Evolutionary conservation across 2,797 vertebrate species (phyloP), one percentile per base, ranked within the genome.

Genomic region (Euthynnus affinis): DNA sequence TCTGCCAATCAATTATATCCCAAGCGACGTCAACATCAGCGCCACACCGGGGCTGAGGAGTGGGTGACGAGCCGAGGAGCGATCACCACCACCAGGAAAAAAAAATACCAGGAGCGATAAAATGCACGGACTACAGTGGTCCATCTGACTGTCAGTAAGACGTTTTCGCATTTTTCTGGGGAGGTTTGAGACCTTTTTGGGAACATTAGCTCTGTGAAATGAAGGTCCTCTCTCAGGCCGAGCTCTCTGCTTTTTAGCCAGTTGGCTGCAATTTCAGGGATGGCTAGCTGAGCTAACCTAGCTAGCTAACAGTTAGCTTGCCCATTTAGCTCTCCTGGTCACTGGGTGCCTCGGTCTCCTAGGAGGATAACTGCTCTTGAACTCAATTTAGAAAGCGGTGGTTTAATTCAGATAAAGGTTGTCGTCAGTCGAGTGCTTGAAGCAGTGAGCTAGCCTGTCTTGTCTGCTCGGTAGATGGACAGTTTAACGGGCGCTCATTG

Each of bases 11-110:
- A 90, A 7, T 12, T 10, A 23, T 66, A 82, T 87, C 74, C 81
- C 73, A 52, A 44, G 86, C 74, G 74, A 92, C 92, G 88, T 90
- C 90, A 93, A 83, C 81, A 80, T 51, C 80, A 86, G 66, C 90
- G 81, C 84, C 90, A 87, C 90, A 92, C 90, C 83, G 92, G 93
- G 89, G 89, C 81, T 89, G 87, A 88, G 88, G 89, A 93, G 92
- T 88, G 89, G 91, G 91, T 88, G 94, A 94, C 91, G 93, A 49
- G 18, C 46, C 46, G 46, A 91, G 88, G 90, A 92, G 90, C 85
- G 71, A 88, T 68, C 86, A 78, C 66, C 87, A 89, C 83, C 89
- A 91, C 67, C 75, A 88, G 74, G 89, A 78, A 84, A 84, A 74
- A 80, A 85, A 89, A 82, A 69, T 63, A 89, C 60, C 83, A 87